These are phyloP conservation scores for Cepphus grylle DNA, from an alignment of 2,113 vertebrate species.

Conservation along the genomic window DNA sequence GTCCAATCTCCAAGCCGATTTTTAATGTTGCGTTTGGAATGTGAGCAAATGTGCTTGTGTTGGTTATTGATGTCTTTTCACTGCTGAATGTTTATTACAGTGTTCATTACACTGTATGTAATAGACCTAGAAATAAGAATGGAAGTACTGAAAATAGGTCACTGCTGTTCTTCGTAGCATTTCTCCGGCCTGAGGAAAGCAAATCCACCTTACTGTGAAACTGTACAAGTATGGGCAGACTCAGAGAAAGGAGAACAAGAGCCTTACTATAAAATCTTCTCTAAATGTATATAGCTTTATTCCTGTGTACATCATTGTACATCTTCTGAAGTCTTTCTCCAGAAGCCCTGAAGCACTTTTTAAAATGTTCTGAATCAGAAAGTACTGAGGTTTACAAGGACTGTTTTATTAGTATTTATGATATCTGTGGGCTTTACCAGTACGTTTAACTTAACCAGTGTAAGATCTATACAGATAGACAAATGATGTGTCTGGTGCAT, in stretches of 20 bases:
- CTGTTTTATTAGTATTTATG: not conserved
- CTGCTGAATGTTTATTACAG: not conserved
- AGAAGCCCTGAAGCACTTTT: not conserved
- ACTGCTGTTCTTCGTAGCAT: not conserved
- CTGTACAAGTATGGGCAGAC: not conserved
- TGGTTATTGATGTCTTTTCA: not conserved
- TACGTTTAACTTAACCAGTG: not conserved
- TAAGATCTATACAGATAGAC: not conserved
- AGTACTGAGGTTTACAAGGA: not conserved
- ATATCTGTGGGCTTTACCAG: not conserved
- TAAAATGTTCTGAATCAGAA: not conserved
- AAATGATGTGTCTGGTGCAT: not conserved
- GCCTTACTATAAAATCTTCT: not conserved
- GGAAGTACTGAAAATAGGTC: not conserved
- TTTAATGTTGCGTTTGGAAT: not conserved
- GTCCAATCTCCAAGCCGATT: not conserved
- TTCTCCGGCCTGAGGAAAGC: not conserved
- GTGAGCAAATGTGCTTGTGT: not conserved
- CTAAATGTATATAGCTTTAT: not conserved
- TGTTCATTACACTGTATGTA: slow-evolving; percentile 1
- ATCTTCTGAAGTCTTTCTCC: not conserved
- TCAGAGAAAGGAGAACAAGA: not conserved
- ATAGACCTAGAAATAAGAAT: slow-evolving; percentile 2
- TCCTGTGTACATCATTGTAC: not conserved
- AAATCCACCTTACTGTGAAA: not conserved